Evolutionary conservation across 2,113 vertebrate genomes (phyloP).

Genomic region (Haliaeetus leucogaster): DNA sequence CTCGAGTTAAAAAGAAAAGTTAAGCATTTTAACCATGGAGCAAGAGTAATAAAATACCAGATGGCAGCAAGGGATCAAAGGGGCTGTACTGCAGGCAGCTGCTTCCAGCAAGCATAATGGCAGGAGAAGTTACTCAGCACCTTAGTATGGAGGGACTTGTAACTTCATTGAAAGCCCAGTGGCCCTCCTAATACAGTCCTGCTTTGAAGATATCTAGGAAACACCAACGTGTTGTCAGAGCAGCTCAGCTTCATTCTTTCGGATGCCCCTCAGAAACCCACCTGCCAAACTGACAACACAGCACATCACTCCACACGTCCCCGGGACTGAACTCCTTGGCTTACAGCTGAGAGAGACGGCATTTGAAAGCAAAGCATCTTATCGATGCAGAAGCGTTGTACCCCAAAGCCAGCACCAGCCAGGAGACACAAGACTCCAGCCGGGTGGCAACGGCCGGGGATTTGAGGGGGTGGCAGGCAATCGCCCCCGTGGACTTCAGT

Average conservation of each 20-base stretch:
- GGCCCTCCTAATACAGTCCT: background rate
- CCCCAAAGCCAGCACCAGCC: rapidly evolving
- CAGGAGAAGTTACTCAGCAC: background rate
- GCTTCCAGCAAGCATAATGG: background rate
- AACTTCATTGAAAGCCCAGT: background rate
- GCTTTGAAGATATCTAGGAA: background rate
- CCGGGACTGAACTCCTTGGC: background rate
- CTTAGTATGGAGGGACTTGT: background rate
- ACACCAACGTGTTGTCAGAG: background rate
- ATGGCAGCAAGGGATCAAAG: background rate
- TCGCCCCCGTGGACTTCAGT: background rate
- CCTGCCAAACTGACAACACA: too few species aligned
- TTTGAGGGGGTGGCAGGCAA: background rate
- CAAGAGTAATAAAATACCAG: background rate
- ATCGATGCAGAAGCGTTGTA: background rate
- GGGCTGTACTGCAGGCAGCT: background rate
- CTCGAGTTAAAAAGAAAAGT: background rate
- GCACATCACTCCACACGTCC: background rate
- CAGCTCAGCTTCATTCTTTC: background rate
- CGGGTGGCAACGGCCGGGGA: rapidly evolving
- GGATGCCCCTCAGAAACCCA: background rate
- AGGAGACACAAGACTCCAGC: background rate
- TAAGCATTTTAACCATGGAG: background rate
- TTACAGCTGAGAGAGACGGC: background rate
- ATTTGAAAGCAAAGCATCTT: background rate